Evolutionary conservation across 2,113 vertebrate genomes (phyloP).

Genomic region (Pterophyllum scalare): DNA sequence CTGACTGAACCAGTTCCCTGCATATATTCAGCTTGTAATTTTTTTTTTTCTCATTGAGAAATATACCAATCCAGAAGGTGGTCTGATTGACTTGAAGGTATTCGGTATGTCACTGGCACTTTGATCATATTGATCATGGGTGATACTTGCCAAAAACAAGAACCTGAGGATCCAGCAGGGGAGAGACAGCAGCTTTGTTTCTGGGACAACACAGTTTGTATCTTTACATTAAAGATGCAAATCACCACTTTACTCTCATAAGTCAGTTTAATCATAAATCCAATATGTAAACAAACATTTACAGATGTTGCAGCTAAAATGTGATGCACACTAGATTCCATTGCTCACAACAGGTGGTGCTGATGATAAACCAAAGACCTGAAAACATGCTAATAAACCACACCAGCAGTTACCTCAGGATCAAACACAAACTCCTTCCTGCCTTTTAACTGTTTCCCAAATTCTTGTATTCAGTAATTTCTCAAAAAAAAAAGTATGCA

Average conservation of each 20-base stretch:
- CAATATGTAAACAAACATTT: neutral
- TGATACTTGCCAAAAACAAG: too few species aligned
- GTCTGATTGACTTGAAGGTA: too few species aligned
- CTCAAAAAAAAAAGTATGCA: neutral
- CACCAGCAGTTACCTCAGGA: neutral
- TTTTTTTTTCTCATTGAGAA: too few species aligned
- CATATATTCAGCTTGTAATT: too few species aligned
- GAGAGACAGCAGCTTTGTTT: too few species aligned
- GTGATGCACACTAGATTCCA: neutral
- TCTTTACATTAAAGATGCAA: neutral
- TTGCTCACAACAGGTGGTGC: conserved; percentile 39
- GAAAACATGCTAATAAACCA: neutral
- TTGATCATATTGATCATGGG: too few species aligned
- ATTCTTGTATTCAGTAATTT: neutral
- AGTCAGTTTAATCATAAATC: neutral
- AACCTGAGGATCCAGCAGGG: too few species aligned
- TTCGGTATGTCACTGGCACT: too few species aligned
- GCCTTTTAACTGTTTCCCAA: neutral
- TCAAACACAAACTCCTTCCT: neutral
- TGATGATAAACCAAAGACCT: conserved; percentile 7
- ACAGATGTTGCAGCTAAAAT: neutral
- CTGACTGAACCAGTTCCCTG: too few species aligned
- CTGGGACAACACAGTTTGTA: neutral
- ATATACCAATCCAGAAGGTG: too few species aligned
- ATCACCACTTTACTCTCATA: neutral